Conservation (phyloP, 2,888 invertebrate genomes). For the Scotopteryx bipunctaria region DNA sequence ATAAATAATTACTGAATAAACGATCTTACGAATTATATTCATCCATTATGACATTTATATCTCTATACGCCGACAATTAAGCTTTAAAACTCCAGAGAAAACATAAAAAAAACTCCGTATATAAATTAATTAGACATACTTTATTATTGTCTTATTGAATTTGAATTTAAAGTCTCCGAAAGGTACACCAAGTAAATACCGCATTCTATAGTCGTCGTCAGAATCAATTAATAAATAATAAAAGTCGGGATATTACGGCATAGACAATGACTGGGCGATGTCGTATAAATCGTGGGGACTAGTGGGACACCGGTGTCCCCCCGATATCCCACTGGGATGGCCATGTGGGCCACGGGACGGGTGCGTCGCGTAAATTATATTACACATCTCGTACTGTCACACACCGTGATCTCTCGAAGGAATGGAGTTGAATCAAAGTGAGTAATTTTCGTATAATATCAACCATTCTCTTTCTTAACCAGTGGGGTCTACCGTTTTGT, state of each 20-base stretch:
- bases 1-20: conserved; percentile 25
- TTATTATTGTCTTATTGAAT: conserved; percentile 32
- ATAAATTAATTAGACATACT: conserved; percentile 37
- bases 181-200: conserved; percentile 35
- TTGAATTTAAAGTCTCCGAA: conserved; percentile 27
- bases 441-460: no score
- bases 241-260: conserved; percentile 54
- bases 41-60: conserved; percentile 21
- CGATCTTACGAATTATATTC: conserved; percentile 12
- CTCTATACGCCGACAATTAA: conserved; percentile 33
- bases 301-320: conserved; percentile 55
- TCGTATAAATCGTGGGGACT: conserved; percentile 60
- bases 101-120: conserved; percentile 33
- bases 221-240: conserved; percentile 71
- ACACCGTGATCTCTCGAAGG: conserved; percentile 17
- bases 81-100: conserved; percentile 27
- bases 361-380: conserved; percentile 55
- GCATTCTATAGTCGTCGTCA: conserved; percentile 49
- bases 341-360: conserved; percentile 36
- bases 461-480: no score
- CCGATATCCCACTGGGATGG: conserved; percentile 40
- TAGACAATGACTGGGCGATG: conserved; percentile 52
- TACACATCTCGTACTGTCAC: conserved; percentile 32
- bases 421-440: neutral
- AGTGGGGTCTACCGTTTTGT: no score